Base-by-base conservation (phyloP, 2,113 vertebrate species). In the Potamarius usumacintae region DNA sequence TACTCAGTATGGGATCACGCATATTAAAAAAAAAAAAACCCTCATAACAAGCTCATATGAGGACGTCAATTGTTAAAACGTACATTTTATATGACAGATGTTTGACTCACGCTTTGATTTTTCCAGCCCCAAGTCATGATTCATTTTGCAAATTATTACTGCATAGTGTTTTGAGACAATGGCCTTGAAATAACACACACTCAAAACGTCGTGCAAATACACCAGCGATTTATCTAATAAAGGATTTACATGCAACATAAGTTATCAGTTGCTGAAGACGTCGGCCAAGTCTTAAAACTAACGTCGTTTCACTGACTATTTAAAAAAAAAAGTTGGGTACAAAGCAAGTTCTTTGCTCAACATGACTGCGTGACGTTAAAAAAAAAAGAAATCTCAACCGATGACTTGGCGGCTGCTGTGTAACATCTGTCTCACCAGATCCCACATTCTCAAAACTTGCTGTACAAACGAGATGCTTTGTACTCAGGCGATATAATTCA, bases 371-470 rank as follows among this genome's bases (percentile, higher is more conserved):
- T 52, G 42, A 76, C 7, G 7, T 22, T 57, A 27, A n/a, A 57
- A 17, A 57, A 80, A 57, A 30, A 30, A 30, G 1, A 30, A 78
- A 53, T 53, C 50, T 12, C 27, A 18, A 81, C 60, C 79, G 60
- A 81, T 81, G 79, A 60, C 79, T 81, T 81, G 79, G 55, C 79
- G 60, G 79, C 79, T 60, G 55, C 18, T 20, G 79, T 22, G 4
- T 5, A 81, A 81, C 79, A 81, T 81, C 79, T 81, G 79, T 60
- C 79, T 62, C 79, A 42, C 55, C 79, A 42, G 57, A 81, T 81
- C 60, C 79, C 79, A 81, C 57, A 62, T 60, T 81, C 55, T 81
- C 55, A 27, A 22, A 60, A 25, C 27, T 81, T 60, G 30, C 79
- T 7, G 79, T 34, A 60, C 17, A 60, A 81, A 81, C 18, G 18